Percentiles rank a stretch among this genome's conserved stretches.
Evolutionary conservation across 2,797 vertebrate genomes (phyloP).

Genomic region (Psittacula echo): DNA sequence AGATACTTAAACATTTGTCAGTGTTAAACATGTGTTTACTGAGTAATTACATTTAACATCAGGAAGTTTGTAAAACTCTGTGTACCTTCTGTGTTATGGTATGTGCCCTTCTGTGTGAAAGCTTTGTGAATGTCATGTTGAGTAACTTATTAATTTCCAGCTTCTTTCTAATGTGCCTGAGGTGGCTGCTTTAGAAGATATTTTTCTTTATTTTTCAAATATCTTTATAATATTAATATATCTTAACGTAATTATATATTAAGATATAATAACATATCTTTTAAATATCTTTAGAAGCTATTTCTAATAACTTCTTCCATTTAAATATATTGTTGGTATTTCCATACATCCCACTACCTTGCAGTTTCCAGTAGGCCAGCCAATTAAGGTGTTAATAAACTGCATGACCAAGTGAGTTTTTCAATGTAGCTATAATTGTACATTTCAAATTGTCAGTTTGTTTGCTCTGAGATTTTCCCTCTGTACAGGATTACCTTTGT

Average conservation of each 20-base stretch:
- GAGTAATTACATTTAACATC: not conserved
- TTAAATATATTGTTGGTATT: not conserved
- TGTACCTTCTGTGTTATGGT: not conserved
- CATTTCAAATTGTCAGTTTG: not conserved
- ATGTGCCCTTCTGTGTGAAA: not conserved
- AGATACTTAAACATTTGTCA: not conserved
- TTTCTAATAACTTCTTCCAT: not conserved
- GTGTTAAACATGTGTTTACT: not conserved
- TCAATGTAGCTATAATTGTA: not conserved
- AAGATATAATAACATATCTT: not conserved
- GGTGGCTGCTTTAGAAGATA: not conserved
- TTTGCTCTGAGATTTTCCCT: not conserved
- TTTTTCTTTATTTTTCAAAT: not conserved
- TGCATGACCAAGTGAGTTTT: not conserved
- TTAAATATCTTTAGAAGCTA: not conserved
- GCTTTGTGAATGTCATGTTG: conserved; percentile 22
- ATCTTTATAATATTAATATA: not conserved
- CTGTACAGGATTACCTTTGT: conserved; percentile 27
- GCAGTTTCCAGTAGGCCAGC: not conserved
- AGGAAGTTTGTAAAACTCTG: not conserved
- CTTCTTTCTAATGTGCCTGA: not conserved
- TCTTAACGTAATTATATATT: not conserved
- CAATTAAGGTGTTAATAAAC: not conserved
- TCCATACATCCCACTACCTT: not conserved
- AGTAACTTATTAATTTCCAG: not conserved